Evolutionary conservation across 2,797 vertebrate genomes (phyloP).

Genomic region (Rhyacichthys aspro): DNA sequence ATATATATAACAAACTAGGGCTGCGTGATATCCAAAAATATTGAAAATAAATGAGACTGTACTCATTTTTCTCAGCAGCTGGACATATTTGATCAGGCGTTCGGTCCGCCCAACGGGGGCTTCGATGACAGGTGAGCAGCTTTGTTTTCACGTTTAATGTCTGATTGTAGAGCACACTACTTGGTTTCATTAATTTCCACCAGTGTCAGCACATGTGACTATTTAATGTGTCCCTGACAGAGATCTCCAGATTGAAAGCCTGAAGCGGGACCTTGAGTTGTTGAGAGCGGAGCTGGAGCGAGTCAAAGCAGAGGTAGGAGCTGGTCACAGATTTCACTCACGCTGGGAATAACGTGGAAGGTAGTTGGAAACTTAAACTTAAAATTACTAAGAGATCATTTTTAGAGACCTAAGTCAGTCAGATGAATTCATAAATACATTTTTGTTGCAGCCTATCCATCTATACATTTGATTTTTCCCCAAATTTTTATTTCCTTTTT

Average conservation of each 20-base stretch:
- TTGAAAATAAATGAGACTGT: too few species aligned
- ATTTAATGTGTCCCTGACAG: slow-evolving; percentile 70
- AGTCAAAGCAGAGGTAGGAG: slow-evolving; percentile 89
- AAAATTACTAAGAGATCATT: too few species aligned
- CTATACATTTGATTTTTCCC: too few species aligned
- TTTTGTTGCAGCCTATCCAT: too few species aligned
- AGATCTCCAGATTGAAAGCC: slow-evolving; percentile 89
- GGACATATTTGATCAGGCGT: slow-evolving; percentile 92
- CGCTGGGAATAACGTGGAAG: neutral
- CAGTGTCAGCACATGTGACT: slow-evolving; percentile 4
- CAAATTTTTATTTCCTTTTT: too few species aligned
- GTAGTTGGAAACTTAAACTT: too few species aligned
- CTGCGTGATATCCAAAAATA: too few species aligned
- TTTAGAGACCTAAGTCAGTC: too few species aligned
- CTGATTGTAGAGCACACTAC: neutral
- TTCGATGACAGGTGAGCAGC: slow-evolving; percentile 88
- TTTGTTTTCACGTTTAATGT: neutral
- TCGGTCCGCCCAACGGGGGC: slow-evolving; percentile 89
- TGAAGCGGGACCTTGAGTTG: slow-evolving; percentile 87
- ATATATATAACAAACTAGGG: too few species aligned
- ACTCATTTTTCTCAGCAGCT: slow-evolving; percentile 63
- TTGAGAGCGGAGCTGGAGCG: slow-evolving; percentile 89
- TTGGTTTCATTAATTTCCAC: neutral
- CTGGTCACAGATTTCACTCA: slow-evolving; percentile 1
- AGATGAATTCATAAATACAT: too few species aligned